Conservation (phyloP, 2,113 vertebrate genomes). For the Azemiops feae region DNA sequence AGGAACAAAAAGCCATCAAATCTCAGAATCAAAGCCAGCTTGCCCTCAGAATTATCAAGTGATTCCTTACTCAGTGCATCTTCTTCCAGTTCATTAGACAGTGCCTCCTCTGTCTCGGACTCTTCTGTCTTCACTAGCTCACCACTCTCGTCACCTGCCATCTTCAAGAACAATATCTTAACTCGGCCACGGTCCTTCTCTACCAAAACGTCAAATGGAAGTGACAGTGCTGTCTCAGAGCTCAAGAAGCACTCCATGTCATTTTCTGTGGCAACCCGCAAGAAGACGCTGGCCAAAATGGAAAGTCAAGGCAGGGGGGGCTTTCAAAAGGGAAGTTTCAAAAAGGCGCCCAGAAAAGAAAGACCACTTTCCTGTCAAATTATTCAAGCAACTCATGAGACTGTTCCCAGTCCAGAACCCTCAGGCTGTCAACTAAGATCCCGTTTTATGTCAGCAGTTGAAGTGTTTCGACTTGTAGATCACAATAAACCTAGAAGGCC, state of each 20-base stretch:
- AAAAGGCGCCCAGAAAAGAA: conserved; percentile 73
- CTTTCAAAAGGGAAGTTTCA: conserved; percentile 67
- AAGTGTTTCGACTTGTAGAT: conserved; percentile 82
- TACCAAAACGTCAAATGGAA: conserved; percentile 58
- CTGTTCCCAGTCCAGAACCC: conserved; percentile 43
- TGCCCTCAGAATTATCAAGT: conserved; percentile 43
- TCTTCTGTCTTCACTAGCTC: conserved; percentile 82
- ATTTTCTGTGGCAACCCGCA: conserved; percentile 70
- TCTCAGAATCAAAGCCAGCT: conserved; percentile 53
- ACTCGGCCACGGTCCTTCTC: conserved; percentile 67
- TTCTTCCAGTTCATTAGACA: conserved; percentile 79
- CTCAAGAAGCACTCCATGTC: conserved; percentile 80
- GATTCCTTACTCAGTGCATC: conserved; percentile 59
- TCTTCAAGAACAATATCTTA: conserved; percentile 66
- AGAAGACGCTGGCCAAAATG: conserved; percentile 70
- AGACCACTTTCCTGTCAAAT: conserved; percentile 76
- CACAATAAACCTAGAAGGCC: conserved; percentile 75
- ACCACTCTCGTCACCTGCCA: conserved; percentile 79
- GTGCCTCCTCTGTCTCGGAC: conserved; percentile 76
- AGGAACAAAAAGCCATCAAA: conserved; percentile 42
- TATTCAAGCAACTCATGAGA: conserved; percentile 71
- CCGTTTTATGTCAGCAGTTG: conserved; percentile 75
- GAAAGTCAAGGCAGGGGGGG: conserved; percentile 67
- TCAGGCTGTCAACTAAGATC: conserved; percentile 22
- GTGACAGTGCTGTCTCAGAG: conserved; percentile 53